Percentiles rank a stretch among this genome's conserved stretches.
Evolutionary conservation across 1,140 invertebrate species (phyloP).

Genomic region (Procambarus clarkii): DNA sequence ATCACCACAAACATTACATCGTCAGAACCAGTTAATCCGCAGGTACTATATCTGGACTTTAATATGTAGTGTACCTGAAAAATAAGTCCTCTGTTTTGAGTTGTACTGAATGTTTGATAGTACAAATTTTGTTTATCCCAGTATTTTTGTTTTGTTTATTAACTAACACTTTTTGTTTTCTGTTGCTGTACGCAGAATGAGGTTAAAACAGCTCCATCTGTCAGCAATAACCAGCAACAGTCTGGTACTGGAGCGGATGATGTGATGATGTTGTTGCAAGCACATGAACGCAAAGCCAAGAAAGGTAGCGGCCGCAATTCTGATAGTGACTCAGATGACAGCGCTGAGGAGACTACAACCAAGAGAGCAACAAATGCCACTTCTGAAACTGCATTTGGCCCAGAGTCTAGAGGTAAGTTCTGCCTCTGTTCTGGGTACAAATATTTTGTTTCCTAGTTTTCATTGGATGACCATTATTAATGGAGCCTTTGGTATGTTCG

Average conservation of each 20-base stretch:
- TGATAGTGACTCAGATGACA: constrained; percentile 69
- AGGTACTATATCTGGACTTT: constrained; percentile 8
- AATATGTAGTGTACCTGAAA: neutral
- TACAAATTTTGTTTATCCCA: neutral
- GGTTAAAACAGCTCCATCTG: constrained; percentile 14
- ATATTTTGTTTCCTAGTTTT: neutral
- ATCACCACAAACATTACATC: constrained; percentile 71
- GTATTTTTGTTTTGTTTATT: neutral
- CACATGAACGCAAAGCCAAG: constrained; percentile 65
- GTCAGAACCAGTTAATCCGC: constrained; percentile 41
- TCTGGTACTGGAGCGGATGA: constrained; percentile 42
- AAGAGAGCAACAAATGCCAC: neutral
- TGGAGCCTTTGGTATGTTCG: too few relatives aligned
- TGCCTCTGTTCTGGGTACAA: neutral
- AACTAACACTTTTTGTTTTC: neutral
- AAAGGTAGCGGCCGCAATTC: constrained; percentile 46
- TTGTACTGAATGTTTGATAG: too few relatives aligned
- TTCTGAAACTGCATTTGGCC: constrained; percentile 14
- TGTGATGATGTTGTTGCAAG: constrained; percentile 55
- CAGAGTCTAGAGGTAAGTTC: constrained; percentile 17
- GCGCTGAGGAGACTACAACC: constrained; percentile 47
- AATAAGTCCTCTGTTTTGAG: too few relatives aligned
- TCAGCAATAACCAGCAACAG: constrained; percentile 29
- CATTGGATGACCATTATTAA: too few relatives aligned
- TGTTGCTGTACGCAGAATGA: constrained; percentile 33